Conservation (phyloP, 92 coral and sea anemone species). For the Blastomussa wellsi region DNA sequence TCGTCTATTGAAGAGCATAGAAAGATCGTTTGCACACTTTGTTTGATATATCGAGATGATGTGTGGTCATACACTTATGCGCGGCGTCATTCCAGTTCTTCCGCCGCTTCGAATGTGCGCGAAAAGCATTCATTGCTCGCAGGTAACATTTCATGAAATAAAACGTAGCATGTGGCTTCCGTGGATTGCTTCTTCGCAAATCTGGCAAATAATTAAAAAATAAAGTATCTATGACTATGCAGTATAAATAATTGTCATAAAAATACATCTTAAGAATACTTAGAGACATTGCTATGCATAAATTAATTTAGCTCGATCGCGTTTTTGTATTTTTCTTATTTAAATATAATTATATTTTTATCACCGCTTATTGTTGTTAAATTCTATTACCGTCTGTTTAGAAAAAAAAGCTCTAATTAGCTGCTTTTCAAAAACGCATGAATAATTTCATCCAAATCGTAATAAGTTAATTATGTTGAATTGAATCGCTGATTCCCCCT, state of each 20-base stretch:
- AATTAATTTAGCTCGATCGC: slow-evolving; percentile 9
- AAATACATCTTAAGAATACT: slow-evolving; percentile 20
- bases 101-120: background rate
- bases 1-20: background rate
- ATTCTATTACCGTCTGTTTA: background rate
- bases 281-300: slow-evolving; percentile 55
- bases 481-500: background rate
- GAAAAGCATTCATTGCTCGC: background rate
- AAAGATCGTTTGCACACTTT: slow-evolving; percentile 13
- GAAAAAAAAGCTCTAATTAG: slow-evolving; percentile 6
- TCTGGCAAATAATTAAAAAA: too few relatives aligned
- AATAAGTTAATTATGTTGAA: slow-evolving; percentile 17
- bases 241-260: background rate
- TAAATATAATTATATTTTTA: background rate
- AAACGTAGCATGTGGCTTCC: background rate
- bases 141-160: too few relatives aligned
- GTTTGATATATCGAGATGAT: slow-evolving; percentile 35
- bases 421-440: background rate
- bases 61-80: slow-evolving; percentile 28
- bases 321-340: background rate
- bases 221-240: background rate
- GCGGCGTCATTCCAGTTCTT: background rate
- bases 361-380: background rate
- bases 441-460: slow-evolving; percentile 12
- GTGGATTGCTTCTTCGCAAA: background rate